These are phyloP conservation scores for Drosophila trichaetosa DNA, from an alignment of 2,888 invertebrate species.

Conservation along the genomic window DNA sequence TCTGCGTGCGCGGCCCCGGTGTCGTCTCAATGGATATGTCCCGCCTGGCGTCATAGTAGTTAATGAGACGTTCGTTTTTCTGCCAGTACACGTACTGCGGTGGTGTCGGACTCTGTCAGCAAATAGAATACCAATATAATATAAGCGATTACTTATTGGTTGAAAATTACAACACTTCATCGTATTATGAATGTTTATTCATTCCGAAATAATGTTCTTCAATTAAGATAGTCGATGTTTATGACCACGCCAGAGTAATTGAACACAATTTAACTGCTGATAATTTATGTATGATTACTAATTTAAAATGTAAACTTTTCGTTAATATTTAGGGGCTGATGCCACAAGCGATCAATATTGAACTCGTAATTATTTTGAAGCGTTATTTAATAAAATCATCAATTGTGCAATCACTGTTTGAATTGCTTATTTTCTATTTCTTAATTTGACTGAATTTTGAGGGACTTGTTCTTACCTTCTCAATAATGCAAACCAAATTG, in stretches of 20 bases:
- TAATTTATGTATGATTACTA: neutral
- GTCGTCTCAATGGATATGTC: slow-evolving; percentile 93
- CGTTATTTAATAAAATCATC: neutral
- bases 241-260: neutral
- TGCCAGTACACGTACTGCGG: slow-evolving; percentile 98
- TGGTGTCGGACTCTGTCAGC: slow-evolving; percentile 92
- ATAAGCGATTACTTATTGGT: neutral
- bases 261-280: neutral
- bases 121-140: neutral
- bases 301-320: neutral
- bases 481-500: slow-evolving; percentile 94
- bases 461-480: slow-evolving; percentile 89
- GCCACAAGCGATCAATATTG: neutral
- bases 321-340: neutral
- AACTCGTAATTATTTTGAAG: neutral
- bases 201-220: neutral
- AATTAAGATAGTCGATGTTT: neutral
- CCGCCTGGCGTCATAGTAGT: slow-evolving; percentile 94
- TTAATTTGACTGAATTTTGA: neutral
- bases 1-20: slow-evolving; percentile 93
- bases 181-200: neutral
- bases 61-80: slow-evolving; percentile 97
- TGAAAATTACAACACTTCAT: neutral
- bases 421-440: neutral
- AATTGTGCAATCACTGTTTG: neutral